These are phyloP conservation scores for Remorina albescens DNA, from an alignment of 2,797 vertebrate species.

Conservation along the genomic window DNA sequence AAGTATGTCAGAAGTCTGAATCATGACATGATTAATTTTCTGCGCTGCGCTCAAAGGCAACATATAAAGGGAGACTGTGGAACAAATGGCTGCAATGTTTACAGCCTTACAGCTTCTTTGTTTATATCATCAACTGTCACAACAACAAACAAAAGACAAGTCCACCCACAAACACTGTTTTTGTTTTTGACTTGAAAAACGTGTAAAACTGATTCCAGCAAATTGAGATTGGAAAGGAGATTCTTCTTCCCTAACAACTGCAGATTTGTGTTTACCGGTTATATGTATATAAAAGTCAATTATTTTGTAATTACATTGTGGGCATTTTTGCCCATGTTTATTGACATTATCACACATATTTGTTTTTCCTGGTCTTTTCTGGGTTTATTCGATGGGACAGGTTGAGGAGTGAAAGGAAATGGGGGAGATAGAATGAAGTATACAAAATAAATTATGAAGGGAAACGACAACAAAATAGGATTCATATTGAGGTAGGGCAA, in stretches of 20 bases:
- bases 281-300: background rate
- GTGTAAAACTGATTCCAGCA: background rate
- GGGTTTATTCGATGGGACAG: too few relatives aligned
- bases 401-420: too few relatives aligned
- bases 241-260: background rate
- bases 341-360: too few relatives aligned
- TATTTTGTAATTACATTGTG: background rate
- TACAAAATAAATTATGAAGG: background rate
- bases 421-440: too few relatives aligned
- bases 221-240: background rate
- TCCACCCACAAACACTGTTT: background rate
- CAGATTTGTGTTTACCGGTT: background rate
- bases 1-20: conserved; percentile 21
- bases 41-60: conserved; percentile 11
- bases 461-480: background rate
- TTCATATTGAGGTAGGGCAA: background rate
- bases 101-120: conserved; percentile 23
- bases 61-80: background rate
- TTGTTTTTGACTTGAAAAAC: conserved; percentile 7
- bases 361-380: too few relatives aligned
- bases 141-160: conserved; percentile 28
- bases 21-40: conserved; percentile 38
- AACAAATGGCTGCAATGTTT: conserved; percentile 33
- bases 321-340: background rate
- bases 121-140: conserved; percentile 26